Evolutionary conservation across 2,888 invertebrate species (phyloP).

Genomic region (Osmoderma eremita): DNA sequence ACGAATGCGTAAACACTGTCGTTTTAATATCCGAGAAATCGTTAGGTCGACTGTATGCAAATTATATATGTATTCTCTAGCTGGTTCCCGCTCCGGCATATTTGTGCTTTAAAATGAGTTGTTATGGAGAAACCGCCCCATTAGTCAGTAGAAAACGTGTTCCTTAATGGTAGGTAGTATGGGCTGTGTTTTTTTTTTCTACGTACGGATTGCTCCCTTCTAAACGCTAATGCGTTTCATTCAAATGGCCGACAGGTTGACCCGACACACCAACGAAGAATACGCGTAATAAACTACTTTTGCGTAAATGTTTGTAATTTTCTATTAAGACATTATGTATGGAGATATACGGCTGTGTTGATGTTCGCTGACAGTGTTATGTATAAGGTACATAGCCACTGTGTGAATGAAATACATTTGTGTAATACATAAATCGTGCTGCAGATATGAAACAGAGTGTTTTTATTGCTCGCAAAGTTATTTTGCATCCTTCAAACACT

Average conservation of each 20-base stretch:
- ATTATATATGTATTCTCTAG: no score
- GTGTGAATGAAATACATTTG: no score
- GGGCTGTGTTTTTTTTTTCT: not conserved
- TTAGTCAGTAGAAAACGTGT: conserved; percentile 26
- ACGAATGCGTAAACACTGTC: no score
- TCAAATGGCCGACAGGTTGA: conserved; percentile 21
- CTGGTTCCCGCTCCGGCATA: not conserved
- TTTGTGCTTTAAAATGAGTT: conserved; percentile 28
- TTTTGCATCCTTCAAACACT: no score
- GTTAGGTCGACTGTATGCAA: no score
- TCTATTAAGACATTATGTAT: conserved; percentile 24
- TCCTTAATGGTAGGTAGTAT: conserved; percentile 28
- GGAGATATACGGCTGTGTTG: no score
- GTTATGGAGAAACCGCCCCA: conserved; percentile 29
- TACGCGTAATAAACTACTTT: conserved; percentile 32
- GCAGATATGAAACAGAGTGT: no score
- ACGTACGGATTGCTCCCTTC: conserved; percentile 23
- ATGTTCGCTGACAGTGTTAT: no score
- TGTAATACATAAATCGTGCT: no score
- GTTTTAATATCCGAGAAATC: no score
- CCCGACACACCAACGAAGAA: conserved; percentile 1
- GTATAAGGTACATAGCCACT: no score
- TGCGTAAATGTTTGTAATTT: conserved; percentile 27
- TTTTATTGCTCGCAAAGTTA: no score
- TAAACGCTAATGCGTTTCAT: conserved; percentile 28